phyloP scores from a whole-genome alignment of 2,113 vertebrate species.

The Cepphus grylle region DNA sequence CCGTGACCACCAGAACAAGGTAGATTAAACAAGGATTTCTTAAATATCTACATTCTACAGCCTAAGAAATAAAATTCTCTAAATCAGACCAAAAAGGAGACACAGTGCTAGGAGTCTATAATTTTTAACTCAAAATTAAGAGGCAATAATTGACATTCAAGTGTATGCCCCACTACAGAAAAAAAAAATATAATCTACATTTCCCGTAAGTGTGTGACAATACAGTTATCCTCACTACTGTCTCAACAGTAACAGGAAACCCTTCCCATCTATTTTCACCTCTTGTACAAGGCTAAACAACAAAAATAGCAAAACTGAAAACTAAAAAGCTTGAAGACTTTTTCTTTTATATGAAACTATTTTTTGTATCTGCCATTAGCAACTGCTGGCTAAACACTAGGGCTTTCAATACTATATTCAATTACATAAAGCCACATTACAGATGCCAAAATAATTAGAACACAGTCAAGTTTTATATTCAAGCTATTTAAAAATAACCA shows the following conservation, averaged over 20 bases:
- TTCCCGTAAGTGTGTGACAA: neutral
- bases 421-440: slow-evolving; percentile 5
- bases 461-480: neutral
- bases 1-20: neutral
- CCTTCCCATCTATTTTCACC: neutral
- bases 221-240: neutral
- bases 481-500: slow-evolving; percentile 12
- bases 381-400: neutral
- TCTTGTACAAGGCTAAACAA: neutral
- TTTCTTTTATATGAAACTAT: neutral
- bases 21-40: neutral
- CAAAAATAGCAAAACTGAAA: neutral
- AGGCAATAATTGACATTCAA: neutral
- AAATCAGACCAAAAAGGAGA: neutral
- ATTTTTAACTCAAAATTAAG: neutral
- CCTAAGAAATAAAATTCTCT: neutral
- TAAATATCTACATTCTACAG: neutral
- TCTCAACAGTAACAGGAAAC: neutral
- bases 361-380: neutral
- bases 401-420: neutral
- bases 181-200: fast-evolving
- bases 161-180: neutral
- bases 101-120: neutral
- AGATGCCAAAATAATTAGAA: slow-evolving; percentile 26
- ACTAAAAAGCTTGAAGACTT: neutral